A percentile compares a stretch with the other conserved stretches of the same genome.
phyloP scores from a whole-genome alignment of 2,113 vertebrate species.

The Ptilonorhynchus violaceus region DNA sequence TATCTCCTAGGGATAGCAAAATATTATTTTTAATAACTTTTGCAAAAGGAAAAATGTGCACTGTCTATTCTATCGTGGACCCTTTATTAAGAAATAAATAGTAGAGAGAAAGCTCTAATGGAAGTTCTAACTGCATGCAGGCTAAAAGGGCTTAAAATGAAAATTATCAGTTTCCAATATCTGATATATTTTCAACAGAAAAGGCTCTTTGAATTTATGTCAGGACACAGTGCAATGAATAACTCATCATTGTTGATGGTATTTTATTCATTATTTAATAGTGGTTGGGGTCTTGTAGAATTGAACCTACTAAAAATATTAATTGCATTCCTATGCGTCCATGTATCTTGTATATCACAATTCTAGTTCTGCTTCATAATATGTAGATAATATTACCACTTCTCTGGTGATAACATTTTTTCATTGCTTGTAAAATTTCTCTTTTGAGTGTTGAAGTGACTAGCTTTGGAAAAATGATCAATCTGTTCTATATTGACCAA shows the following conservation, averaged over 20 bases:
- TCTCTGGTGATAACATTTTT: neutral
- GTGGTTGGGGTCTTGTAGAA: neutral
- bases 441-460: neutral
- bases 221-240: neutral
- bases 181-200: neutral
- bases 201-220: neutral
- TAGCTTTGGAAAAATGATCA: neutral
- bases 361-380: neutral
- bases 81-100: neutral
- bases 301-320: neutral
- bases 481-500: neutral
- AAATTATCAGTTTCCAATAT: neutral
- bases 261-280: constrained; percentile 14
- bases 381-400: neutral
- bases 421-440: neutral
- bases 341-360: neutral
- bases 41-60: neutral
- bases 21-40: neutral
- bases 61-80: neutral
- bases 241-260: neutral
- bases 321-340: neutral
- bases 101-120: neutral
- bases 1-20: neutral
- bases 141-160: neutral
- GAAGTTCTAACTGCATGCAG: neutral